These are phyloP conservation scores for Reticulitermes speratus DNA, from an alignment of 1,140 invertebrate genomes.

Conservation along the genomic window DNA sequence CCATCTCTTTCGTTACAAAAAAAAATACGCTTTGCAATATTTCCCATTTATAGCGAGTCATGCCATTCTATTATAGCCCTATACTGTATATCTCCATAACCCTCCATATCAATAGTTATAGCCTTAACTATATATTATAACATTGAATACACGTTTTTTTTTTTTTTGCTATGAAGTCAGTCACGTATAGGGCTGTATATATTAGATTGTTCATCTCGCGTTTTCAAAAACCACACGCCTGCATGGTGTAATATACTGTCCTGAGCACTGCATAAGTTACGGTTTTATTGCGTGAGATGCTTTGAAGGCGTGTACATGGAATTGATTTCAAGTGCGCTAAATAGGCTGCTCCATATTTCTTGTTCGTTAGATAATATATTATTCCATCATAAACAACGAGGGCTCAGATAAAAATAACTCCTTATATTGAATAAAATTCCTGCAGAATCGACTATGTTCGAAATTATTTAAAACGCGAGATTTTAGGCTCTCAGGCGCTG, in stretches of 20 bases:
- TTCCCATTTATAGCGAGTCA: constrained; percentile 1
- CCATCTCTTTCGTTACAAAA: background rate
- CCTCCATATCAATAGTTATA: background rate
- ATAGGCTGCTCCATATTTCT: background rate
- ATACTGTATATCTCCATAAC: background rate
- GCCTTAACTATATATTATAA: background rate
- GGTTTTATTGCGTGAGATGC: background rate
- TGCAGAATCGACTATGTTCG: background rate
- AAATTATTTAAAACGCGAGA: background rate
- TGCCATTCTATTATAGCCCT: background rate
- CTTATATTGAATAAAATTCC: background rate
- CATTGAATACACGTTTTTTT: constrained; percentile 3
- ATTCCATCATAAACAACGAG: background rate
- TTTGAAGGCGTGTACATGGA: background rate
- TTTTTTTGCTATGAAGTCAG: background rate
- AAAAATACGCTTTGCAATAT: background rate
- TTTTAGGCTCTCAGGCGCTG: background rate
- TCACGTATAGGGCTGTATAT: background rate
- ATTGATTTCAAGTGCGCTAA: background rate
- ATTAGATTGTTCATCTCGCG: constrained; percentile 8
- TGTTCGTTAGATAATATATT: background rate
- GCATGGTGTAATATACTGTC: constrained; percentile 13
- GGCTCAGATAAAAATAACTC: background rate
- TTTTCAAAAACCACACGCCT: constrained; percentile 20
- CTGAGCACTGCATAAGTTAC: background rate